Conservation (phyloP, 2,797 vertebrate species). For the Anableps anableps region DNA sequence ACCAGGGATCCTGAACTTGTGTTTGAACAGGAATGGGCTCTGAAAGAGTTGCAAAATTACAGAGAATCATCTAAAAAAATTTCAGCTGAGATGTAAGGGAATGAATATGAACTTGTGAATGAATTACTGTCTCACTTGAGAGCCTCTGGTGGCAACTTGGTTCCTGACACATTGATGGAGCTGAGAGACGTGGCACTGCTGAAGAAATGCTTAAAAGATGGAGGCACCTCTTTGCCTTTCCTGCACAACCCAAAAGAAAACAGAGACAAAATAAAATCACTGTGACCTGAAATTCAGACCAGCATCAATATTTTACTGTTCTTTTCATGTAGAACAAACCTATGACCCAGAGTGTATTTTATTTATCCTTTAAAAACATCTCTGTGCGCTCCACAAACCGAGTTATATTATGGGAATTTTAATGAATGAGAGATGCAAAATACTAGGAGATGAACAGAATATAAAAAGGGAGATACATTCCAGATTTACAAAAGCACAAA, state of each 20-base stretch:
- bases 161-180: slow-evolving; percentile 94
- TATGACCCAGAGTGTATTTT: slow-evolving; percentile 11
- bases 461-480: background rate
- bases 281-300: background rate
- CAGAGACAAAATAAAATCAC: background rate
- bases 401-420: background rate
- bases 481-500: background rate
- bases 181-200: slow-evolving; percentile 90
- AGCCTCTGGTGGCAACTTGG: slow-evolving; percentile 92
- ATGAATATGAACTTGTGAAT: slow-evolving; percentile 54
- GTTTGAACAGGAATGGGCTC: background rate
- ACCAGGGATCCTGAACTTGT: background rate
- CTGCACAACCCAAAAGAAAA: slow-evolving; percentile 69
- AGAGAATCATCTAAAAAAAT: background rate
- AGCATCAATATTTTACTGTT: background rate
- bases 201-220: slow-evolving; percentile 97
- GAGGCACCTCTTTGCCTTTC: slow-evolving; percentile 95
- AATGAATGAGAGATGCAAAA: background rate
- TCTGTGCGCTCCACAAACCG: background rate
- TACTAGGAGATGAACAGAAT: background rate
- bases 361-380: background rate
- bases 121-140: slow-evolving; percentile 88
- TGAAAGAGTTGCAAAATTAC: background rate
- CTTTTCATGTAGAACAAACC: slow-evolving; percentile 1
- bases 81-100: slow-evolving; percentile 14